phyloP scores from a whole-genome alignment of 1,140 invertebrate species.

The Danaus melanippus region DNA sequence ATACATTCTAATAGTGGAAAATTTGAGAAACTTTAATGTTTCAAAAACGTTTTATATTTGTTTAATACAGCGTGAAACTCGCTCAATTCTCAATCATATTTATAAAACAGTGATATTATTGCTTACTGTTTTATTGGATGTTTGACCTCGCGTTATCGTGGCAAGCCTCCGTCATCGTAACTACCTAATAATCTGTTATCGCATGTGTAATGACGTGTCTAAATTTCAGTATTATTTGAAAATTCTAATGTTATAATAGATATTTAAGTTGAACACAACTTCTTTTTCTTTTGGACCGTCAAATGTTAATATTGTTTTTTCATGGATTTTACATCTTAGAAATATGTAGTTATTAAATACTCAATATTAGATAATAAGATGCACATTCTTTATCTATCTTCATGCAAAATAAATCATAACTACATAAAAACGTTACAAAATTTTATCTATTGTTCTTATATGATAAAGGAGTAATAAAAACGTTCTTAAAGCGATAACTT shows the following conservation, averaged over 20 bases:
- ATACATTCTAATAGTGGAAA: conserved; percentile 2
- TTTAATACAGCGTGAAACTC: too few relatives aligned
- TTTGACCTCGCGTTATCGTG: conserved; percentile 55
- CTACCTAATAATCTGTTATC: conserved; percentile 42
- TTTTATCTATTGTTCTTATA: conserved; percentile 53
- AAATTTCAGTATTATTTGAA: background rate
- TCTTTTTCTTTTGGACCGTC: too few relatives aligned
- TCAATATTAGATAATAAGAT: too few relatives aligned
- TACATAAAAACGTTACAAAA: conserved; percentile 24
- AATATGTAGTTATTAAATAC: too few relatives aligned
- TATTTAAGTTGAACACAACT: conserved; percentile 4
- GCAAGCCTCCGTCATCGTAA: conserved; percentile 46
- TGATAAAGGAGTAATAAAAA: conserved; percentile 45
- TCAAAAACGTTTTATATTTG: too few relatives aligned
- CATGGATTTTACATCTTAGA: too few relatives aligned
- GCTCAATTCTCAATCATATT: conserved; percentile 23
- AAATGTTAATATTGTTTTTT: too few relatives aligned
- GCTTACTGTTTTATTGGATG: conserved; percentile 39
- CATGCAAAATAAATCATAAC: conserved; percentile 25
- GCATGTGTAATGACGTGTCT: conserved; percentile 30
- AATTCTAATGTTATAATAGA: background rate
- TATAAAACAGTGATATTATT: conserved; percentile 30
- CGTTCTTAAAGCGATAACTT: conserved; percentile 45
- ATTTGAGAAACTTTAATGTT: background rate
- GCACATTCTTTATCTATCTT: conserved; percentile 13